Evolutionary conservation across 2,113 vertebrate genomes (phyloP), one percentile per base, ranked within the genome.

Genomic region (Pangasianodon gigas): DNA sequence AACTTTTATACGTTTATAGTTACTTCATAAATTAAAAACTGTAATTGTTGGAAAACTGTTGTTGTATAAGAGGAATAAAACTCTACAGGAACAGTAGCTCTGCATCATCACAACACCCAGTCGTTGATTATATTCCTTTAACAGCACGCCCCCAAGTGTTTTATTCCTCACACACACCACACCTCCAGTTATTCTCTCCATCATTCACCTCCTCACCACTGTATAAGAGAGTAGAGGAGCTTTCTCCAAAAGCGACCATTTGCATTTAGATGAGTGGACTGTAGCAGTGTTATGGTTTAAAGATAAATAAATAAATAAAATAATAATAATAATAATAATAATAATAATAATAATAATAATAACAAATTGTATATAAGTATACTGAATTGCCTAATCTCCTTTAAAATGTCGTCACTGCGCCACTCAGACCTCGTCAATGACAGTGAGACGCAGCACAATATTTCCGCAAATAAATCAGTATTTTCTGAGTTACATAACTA

Each of bases 381-480:
- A 74, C 14, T 1, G 65, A 0, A 41, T 46, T 44, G 18, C 41
- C 41, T 1, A 46, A 77, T 51, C 46, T n/a, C 13, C 6, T 52
- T 9, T 21, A 56, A 19, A 21, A 54, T 56, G 21, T 29, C 44
- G 0, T 84, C 58, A 79, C 58, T 85, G 56, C 48, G 87, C 26
- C 87, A 89, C 81, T 65, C 48, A 87, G 88, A 89, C 69, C 85
- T 89, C 48, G 71, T 48, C 52, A 75, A 37, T 71, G 41, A 71
- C 51, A 16, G 26, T 84, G n/a, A 52, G n/a, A 75, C 19, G 9
- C 21, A 26, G 37, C 32, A 46, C 3, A 58, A 58, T 41, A 83
- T 83, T 83, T 37, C 58, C 81, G 26, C n/a, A 84, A 60, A 60
- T 21, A 24, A 84, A 84, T 21, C 21, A 44, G 6, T 16, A 26